A percentile compares a stretch with the other conserved stretches of the same genome.
Evolutionary conservation across 2,113 vertebrate genomes (phyloP).

Genomic region (Onychostruthus taczanowskii): DNA sequence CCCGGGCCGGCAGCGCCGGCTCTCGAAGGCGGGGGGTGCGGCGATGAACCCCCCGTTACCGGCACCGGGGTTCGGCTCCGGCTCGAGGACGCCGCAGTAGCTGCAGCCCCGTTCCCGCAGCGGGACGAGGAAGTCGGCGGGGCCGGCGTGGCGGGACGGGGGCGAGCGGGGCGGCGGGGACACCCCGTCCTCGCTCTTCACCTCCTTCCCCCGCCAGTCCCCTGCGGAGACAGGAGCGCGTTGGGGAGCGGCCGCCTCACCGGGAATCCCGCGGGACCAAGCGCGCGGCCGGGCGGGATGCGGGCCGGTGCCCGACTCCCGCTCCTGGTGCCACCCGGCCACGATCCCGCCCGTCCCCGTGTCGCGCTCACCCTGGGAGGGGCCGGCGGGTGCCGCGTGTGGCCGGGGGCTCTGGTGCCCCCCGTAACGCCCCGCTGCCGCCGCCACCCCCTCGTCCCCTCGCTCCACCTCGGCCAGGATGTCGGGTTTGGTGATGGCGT

Average conservation of each 20-base stretch:
- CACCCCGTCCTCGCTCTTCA: not conserved
- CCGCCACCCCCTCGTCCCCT: not conserved
- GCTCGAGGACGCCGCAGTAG: not conserved
- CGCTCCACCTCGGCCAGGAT: slow-evolving; percentile 51
- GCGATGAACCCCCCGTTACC: not conserved
- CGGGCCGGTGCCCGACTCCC: accelerated
- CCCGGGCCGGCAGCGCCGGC: not conserved
- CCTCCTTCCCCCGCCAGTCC: not conserved
- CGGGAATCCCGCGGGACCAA: not conserved
- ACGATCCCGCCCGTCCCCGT: not conserved
- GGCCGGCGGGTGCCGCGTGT: accelerated
- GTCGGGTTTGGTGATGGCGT: slow-evolving; percentile 20
- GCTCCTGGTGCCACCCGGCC: accelerated
- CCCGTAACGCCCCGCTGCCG: not conserved
- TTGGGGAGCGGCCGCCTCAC: not conserved
- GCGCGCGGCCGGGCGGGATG: accelerated
- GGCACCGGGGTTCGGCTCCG: not conserved
- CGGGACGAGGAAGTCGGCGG: not conserved
- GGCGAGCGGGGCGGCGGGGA: not conserved
- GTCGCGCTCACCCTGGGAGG: not conserved
- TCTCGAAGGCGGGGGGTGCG: accelerated
- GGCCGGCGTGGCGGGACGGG: accelerated
- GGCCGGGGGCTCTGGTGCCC: not conserved
- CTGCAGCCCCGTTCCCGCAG: not conserved
- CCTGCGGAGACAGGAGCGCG: not conserved